Percentiles rank a stretch among this genome's conserved stretches.
These are phyloP conservation scores for Agriopis marginaria DNA, from an alignment of 2,888 invertebrate species.

Conservation along the genomic window DNA sequence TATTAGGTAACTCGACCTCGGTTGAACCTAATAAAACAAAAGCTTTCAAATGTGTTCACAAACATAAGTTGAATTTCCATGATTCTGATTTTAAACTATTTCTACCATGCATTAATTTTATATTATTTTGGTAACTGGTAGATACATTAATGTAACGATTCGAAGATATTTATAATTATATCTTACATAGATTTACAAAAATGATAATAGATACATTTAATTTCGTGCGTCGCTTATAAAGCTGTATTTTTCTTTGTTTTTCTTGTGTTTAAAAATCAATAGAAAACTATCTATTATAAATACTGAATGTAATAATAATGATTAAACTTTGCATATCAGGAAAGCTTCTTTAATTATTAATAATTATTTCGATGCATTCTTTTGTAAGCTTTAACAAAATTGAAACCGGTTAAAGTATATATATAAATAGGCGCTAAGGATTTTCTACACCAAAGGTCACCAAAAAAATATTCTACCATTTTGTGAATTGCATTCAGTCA, in stretches of 20 bases:
- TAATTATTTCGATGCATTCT: neutral
- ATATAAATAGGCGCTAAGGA: neutral
- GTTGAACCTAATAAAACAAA: slow-evolving; percentile 37
- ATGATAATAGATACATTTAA: too few relatives aligned
- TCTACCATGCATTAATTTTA: neutral
- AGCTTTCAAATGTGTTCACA: slow-evolving; percentile 33
- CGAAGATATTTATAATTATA: too few relatives aligned
- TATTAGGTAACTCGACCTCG: slow-evolving; percentile 55
- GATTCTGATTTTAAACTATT: neutral
- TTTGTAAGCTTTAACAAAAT: neutral
- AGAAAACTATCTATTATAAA: too few relatives aligned
- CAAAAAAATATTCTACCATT: neutral
- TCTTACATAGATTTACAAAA: too few relatives aligned
- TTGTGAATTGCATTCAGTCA: slow-evolving; percentile 1
- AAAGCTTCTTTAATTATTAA: too few relatives aligned
- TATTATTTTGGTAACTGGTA: neutral
- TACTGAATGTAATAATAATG: too few relatives aligned
- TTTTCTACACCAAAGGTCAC: neutral
- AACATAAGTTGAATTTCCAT: neutral
- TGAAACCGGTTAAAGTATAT: neutral
- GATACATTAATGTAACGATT: neutral
- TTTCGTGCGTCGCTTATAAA: too few relatives aligned
- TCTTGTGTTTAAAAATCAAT: too few relatives aligned
- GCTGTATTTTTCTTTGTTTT: too few relatives aligned
- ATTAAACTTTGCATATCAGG: too few relatives aligned